These are phyloP conservation scores for Halichondria panicea DNA, from an alignment of 37 sponge, comb jelly and placozoan genomes.

Conservation along the genomic window DNA sequence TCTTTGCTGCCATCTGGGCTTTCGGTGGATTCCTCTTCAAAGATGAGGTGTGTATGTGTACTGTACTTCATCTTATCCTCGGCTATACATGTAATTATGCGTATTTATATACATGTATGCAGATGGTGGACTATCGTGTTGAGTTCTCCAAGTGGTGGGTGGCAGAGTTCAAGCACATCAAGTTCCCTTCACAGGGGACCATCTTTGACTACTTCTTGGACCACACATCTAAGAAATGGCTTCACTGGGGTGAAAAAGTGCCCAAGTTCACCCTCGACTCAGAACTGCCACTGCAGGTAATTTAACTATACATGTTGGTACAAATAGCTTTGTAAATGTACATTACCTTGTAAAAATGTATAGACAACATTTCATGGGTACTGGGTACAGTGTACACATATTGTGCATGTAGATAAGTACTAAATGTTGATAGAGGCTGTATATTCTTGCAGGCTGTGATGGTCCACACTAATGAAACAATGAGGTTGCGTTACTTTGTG, in stretches of 20 bases:
- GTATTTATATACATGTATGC: background rate
- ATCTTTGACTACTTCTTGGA: constrained; percentile 98
- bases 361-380: background rate
- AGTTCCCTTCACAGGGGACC: constrained; percentile 97
- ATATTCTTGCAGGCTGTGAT: constrained; percentile 63
- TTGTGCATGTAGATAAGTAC: background rate
- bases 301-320: background rate
- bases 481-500: constrained; percentile 79
- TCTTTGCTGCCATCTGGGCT: constrained; percentile 99
- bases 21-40: constrained; percentile 98
- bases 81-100: background rate
- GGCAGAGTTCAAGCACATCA: constrained; percentile 96
- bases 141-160: constrained; percentile 99
- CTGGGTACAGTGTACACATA: no score
- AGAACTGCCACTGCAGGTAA: constrained; percentile 91
- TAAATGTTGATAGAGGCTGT: background rate
- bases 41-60: constrained; percentile 95
- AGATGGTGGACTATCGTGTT: constrained; percentile 96
- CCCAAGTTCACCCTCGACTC: constrained; percentile 91
- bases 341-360: background rate
- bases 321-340: background rate
- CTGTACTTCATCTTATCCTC: background rate
- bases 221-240: constrained; percentile 85
- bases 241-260: constrained; percentile 90
- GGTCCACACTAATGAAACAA: constrained; percentile 92